Conservation (phyloP, 2,888 invertebrate species). For the Sesia bembeciformis region DNA sequence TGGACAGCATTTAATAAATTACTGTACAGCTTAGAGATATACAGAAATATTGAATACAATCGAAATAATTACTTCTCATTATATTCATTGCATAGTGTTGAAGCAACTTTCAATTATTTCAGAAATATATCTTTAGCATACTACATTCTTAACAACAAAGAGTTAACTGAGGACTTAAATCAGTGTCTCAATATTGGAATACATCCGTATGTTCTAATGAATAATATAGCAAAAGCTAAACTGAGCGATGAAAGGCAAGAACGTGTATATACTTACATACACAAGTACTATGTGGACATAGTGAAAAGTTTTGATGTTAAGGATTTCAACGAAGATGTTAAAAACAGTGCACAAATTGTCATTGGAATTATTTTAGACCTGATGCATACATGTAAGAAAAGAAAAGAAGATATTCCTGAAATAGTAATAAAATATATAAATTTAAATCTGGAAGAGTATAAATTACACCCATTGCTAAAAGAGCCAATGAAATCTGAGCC, state of each 20-base stretch:
- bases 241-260: slow-evolving; percentile 15
- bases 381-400: slow-evolving; percentile 19
- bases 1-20: slow-evolving; percentile 38
- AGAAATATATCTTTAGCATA: slow-evolving; percentile 26
- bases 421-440: slow-evolving; percentile 22
- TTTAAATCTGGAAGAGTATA: slow-evolving; percentile 16
- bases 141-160: slow-evolving; percentile 25
- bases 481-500: slow-evolving; percentile 6
- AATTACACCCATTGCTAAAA: slow-evolving; percentile 10
- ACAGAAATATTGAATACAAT: slow-evolving; percentile 8
- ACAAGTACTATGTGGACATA: slow-evolving; percentile 19
- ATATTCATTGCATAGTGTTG: slow-evolving; percentile 4
- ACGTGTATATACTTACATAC: slow-evolving; percentile 18
- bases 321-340: slow-evolving; percentile 13
- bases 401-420: slow-evolving; percentile 27
- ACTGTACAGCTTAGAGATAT: slow-evolving; percentile 30
- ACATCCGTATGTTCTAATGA: slow-evolving; percentile 6
- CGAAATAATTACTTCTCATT: slow-evolving; percentile 3
- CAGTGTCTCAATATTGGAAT: slow-evolving; percentile 11
- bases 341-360: slow-evolving; percentile 11
- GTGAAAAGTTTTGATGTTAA: slow-evolving; percentile 15
- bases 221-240: slow-evolving; percentile 3
- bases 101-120: slow-evolving; percentile 7
- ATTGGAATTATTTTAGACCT: slow-evolving; percentile 16
- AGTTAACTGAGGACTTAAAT: slow-evolving; percentile 19